Conservation (phyloP, 2,888 invertebrate genomes). For the Merodon equestris region DNA sequence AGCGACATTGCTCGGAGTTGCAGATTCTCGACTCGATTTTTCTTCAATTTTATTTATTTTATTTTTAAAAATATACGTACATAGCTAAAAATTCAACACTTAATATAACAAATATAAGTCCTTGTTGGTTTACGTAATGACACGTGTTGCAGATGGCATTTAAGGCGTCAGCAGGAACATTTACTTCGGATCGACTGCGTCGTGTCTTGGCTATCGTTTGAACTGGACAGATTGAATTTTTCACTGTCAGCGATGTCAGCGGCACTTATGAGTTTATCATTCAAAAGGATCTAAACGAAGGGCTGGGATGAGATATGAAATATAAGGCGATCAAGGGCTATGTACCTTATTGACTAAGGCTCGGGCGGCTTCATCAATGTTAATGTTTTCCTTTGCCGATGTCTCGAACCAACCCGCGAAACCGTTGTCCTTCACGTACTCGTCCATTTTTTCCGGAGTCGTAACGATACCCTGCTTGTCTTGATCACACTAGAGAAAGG, state of each 20-base stretch:
- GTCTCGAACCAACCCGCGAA: slow-evolving; percentile 98
- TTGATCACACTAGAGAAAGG: slow-evolving; percentile 88
- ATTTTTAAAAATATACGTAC: slow-evolving; percentile 51
- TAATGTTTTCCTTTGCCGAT: slow-evolving; percentile 96
- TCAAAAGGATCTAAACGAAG: slow-evolving; percentile 86
- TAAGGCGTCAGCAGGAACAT: slow-evolving; percentile 76
- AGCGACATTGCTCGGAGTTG: too few species aligned
- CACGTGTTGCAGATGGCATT: slow-evolving; percentile 44
- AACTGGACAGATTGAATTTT: slow-evolving; percentile 83
- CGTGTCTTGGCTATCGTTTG: slow-evolving; percentile 75
- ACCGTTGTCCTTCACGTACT: slow-evolving; percentile 94
- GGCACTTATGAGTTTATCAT: slow-evolving; percentile 87
- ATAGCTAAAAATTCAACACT: slow-evolving; percentile 61
- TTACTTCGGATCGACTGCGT: slow-evolving; percentile 74
- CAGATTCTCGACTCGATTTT: slow-evolving; percentile 10
- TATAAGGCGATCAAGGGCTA: neutral
- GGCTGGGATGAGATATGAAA: neutral
- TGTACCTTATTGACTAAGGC: slow-evolving; percentile 93
- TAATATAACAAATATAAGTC: slow-evolving; percentile 55
- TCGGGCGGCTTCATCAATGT: slow-evolving; percentile 96
- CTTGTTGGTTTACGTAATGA: slow-evolving; percentile 47
- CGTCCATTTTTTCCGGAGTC: slow-evolving; percentile 91
- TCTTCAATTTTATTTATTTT: slow-evolving; percentile 39
- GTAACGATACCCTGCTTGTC: slow-evolving; percentile 93
- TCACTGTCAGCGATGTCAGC: slow-evolving; percentile 85